Base-by-base conservation (phyloP, 2,113 vertebrate genomes). In the Pterocles gutturalis region DNA sequence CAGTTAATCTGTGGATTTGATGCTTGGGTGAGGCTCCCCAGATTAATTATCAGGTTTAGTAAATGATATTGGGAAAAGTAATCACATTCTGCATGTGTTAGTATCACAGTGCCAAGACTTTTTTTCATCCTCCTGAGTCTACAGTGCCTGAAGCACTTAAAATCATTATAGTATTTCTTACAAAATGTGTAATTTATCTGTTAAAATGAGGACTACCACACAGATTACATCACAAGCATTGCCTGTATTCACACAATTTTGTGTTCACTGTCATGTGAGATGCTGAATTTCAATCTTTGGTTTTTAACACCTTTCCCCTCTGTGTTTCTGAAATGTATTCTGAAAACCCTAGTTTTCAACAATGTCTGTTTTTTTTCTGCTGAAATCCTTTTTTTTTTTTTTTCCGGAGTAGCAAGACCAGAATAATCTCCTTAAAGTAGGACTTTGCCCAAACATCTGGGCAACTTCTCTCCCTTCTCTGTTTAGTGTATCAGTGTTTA, bases 371-470 rank as follows among this genome's bases (percentile, higher is more conserved):
- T 78, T 86, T 67, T 73, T 94, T 10, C 84, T 96, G 73, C 77
- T 92, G 73, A 97, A 95, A 78, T 60, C 5, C 2, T 83, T 65
- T 20, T 93, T 95, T 28, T 25, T 96, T 94, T 91, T 28, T 25
- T 96, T 94, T 91, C 72, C 83, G 88, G n/a, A 95, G 95, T 34
- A 96, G 60, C 53, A 80, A 67, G 67, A 93, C 57, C 49, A 73
- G 83, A 83, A 69, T 84, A 92, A 71, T 49, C 51, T 62, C 38
- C 13, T 93, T 31, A 73, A 95, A 90, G 49, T 90, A 41, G 89
- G 97, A 58, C 65, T 97, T 71, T 95, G 84, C 43, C 62, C 43
- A 22, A 90, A 94, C 95, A 60, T 86, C 19, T 76, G 25, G 26
- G 13, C 36, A 76, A 3, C 38, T 58, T 69, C 3, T 53, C 7